phyloP scores from a whole-genome alignment of 2,113 vertebrate genomes.

The Gambusia affinis region DNA sequence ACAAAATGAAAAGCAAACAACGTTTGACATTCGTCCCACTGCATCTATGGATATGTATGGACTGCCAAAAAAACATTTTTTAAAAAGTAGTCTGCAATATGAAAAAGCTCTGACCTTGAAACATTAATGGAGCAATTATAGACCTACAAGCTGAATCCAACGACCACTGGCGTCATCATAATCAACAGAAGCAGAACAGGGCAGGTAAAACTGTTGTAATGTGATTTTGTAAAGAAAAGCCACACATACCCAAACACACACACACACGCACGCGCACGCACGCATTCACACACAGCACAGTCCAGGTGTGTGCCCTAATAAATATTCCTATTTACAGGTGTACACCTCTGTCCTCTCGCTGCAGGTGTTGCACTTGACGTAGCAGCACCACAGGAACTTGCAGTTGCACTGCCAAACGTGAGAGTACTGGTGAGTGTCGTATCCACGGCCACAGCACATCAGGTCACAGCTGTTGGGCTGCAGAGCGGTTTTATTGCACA shows the following conservation, averaged over 20 bases:
- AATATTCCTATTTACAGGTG: constrained; percentile 91
- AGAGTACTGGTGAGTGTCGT: constrained; percentile 98
- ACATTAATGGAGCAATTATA: background rate
- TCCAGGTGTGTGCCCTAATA: constrained; percentile 39
- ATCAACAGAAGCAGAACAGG: constrained; percentile 20
- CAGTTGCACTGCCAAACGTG: constrained; percentile 99
- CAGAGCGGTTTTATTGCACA: constrained; percentile 96
- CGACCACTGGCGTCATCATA: constrained; percentile 35
- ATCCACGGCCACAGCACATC: constrained; percentile 97
- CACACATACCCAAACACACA: background rate
- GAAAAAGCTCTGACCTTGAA: background rate
- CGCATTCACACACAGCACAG: constrained; percentile 22
- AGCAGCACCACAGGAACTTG: constrained; percentile 99
- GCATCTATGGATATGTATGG: constrained; percentile 59
- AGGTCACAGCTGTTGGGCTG: constrained; percentile 94
- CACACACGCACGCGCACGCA: constrained; percentile 13
- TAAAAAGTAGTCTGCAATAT: background rate
- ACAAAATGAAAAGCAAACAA: constrained; percentile 76
- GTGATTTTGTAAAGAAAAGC: background rate
- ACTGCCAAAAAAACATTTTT: background rate
- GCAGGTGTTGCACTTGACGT: constrained; percentile 98
- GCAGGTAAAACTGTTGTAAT: background rate
- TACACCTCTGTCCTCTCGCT: constrained; percentile 97
- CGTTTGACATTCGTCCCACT: constrained; percentile 70
- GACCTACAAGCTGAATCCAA: background rate